These are phyloP conservation scores for Athripsodes cinereus DNA, from an alignment of 2,888 invertebrate species.

Conservation along the genomic window DNA sequence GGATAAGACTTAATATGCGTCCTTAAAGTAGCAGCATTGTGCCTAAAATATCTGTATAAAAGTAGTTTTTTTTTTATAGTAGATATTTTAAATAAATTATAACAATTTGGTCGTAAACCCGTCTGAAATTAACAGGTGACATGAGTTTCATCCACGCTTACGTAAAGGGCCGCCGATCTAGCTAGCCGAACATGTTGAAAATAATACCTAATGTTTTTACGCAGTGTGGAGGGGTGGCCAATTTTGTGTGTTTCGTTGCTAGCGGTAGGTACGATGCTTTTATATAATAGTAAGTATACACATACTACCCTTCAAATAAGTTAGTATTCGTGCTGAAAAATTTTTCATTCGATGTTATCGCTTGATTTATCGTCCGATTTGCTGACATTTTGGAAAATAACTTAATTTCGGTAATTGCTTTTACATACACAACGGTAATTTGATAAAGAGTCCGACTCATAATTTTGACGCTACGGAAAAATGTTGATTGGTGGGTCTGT, in stretches of 20 bases:
- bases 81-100: too few species aligned
- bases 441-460: not conserved
- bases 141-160: too few species aligned
- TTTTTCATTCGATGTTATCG: not conserved
- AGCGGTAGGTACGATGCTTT: not conserved
- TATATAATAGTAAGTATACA: too few species aligned
- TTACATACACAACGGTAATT: not conserved
- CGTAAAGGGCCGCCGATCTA: too few species aligned
- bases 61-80: too few species aligned
- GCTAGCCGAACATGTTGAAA: too few species aligned
- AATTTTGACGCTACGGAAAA: slow-evolving; percentile 1
- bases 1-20: too few species aligned
- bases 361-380: not conserved
- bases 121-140: too few species aligned
- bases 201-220: too few species aligned
- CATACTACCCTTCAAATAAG: not conserved
- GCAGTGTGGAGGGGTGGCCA: not conserved
- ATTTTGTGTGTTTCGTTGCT: not conserved
- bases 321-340: not conserved
- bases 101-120: too few species aligned
- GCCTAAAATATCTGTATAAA: too few species aligned
- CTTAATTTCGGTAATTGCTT: not conserved
- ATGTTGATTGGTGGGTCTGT: not conserved
- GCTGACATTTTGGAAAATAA: not conserved
- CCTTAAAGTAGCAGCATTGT: too few species aligned